Conservation (phyloP, 2,113 vertebrate species). For the Pelecanus crispus region DNA sequence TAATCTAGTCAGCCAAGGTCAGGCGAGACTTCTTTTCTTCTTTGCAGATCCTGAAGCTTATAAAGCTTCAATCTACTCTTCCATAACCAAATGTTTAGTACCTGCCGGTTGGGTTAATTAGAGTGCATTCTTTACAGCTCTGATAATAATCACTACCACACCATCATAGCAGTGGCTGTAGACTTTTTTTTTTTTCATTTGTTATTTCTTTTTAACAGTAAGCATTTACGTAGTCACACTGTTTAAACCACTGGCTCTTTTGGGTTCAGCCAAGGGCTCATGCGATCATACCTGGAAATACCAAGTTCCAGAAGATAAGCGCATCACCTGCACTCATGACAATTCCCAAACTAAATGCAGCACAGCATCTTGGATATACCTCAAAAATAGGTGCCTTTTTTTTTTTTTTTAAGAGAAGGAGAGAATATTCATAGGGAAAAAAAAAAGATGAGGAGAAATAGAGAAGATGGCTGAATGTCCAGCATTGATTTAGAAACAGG, state of each 20-base stretch:
- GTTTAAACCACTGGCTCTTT: neutral
- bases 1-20: neutral
- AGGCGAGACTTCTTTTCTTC: neutral
- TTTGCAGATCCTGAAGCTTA: neutral
- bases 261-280: neutral
- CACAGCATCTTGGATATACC: neutral
- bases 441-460: neutral
- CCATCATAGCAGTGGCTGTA: neutral
- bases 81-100: neutral
- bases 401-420: neutral
- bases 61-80: neutral
- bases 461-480: neutral
- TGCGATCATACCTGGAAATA: neutral
- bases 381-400: neutral
- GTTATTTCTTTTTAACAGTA: neutral
- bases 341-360: neutral
- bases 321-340: neutral
- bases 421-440: neutral
- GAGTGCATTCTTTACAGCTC: neutral
- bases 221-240: neutral
- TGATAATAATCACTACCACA: neutral
- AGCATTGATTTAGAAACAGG: neutral
- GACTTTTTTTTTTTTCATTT: neutral
- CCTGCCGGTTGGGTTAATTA: neutral
- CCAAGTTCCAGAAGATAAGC: neutral